Conservation (phyloP, 2,797 vertebrate species). For the Argya squamiceps region DNA sequence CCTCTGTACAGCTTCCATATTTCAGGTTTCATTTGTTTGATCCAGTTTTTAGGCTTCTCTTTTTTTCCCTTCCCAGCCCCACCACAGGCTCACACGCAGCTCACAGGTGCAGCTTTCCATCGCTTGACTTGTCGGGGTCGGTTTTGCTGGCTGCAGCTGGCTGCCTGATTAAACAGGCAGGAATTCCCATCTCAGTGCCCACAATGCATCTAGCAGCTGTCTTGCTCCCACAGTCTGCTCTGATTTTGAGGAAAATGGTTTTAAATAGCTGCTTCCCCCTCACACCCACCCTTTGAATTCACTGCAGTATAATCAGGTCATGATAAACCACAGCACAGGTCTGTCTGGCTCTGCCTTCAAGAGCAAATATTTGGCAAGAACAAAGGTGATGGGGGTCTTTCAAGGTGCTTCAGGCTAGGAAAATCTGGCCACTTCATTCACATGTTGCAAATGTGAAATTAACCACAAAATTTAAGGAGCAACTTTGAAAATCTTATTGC, state of each 20-base stretch:
- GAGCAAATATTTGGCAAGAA: not conserved
- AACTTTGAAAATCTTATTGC: not conserved
- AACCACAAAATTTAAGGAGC: not conserved
- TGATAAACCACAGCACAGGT: not conserved
- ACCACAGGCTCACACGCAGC: rapidly evolving
- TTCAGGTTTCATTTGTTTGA: constrained; percentile 3
- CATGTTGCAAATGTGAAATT: not conserved
- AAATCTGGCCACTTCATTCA: not conserved
- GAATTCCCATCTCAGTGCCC: constrained; percentile 13
- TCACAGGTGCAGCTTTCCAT: not conserved
- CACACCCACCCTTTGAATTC: not conserved
- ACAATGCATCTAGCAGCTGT: constrained; percentile 13
- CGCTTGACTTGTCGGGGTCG: rapidly evolving
- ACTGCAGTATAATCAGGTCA: not conserved
- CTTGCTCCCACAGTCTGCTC: not conserved
- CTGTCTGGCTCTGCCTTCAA: not conserved
- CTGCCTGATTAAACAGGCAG: constrained; percentile 11
- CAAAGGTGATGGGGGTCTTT: not conserved
- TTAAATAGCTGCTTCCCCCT: not conserved
- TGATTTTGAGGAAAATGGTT: not conserved
- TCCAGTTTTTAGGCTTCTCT: not conserved
- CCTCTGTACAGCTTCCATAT: not conserved
- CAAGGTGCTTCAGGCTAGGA: not conserved
- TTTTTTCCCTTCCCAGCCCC: not conserved
- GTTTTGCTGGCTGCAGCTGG: not conserved